These are phyloP conservation scores for Polydrusus pterygomalis DNA, from an alignment of 2,888 invertebrate genomes.

Conservation along the genomic window DNA sequence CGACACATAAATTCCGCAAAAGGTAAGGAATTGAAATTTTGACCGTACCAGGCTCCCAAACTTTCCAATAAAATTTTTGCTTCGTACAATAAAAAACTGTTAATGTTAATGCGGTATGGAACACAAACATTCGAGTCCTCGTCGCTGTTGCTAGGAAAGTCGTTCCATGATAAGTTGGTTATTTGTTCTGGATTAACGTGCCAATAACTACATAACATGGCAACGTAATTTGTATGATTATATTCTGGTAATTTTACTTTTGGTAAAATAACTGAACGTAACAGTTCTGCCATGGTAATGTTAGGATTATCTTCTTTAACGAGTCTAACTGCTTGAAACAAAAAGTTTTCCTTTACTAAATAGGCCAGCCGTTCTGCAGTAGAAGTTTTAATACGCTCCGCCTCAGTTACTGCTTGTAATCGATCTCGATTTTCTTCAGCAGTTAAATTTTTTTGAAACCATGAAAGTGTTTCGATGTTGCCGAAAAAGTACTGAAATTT, in stretches of 20 bases:
- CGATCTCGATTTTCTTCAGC: neutral
- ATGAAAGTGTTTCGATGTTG: neutral
- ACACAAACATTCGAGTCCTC: no score
- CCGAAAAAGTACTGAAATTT: slow-evolving; percentile 9
- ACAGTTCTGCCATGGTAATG: neutral
- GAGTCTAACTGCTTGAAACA: neutral
- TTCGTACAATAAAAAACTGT: neutral
- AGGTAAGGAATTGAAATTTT: neutral
- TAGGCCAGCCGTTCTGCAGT: neutral
- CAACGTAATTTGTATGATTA: neutral
- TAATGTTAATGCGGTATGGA: neutral
- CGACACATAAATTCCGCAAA: neutral
- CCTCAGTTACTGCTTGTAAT: neutral
- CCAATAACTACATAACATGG: neutral
- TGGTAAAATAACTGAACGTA: neutral
- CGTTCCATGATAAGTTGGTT: neutral
- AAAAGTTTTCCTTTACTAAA: slow-evolving; percentile 8
- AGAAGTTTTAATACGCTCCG: neutral
- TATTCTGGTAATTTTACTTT: neutral
- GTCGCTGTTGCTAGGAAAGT: no score
- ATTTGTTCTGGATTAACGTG: neutral
- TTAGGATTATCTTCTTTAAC: no score
- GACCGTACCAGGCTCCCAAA: neutral
- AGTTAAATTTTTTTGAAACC: neutral
- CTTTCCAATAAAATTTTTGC: neutral